Percentiles rank a stretch among this genome's conserved stretches.
These are phyloP conservation scores for Anagrus nilaparvatae DNA, from an alignment of 1,140 invertebrate species.

Conservation along the genomic window DNA sequence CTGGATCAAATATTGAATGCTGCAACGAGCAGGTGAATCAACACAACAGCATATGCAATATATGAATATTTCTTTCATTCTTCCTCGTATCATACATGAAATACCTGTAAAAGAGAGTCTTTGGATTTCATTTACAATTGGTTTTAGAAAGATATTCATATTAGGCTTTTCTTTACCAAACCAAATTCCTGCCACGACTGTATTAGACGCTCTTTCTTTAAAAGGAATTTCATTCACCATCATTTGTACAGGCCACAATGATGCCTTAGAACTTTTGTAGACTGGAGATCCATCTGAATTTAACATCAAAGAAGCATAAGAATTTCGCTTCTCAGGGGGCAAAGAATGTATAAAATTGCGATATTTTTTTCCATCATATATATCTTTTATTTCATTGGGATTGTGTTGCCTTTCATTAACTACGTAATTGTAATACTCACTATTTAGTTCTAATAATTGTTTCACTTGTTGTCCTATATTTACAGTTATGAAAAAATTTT, in stretches of 20 bases:
- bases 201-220: conserved; percentile 12
- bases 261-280: conserved; percentile 8
- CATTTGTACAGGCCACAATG: conserved; percentile 15
- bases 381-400: conserved; percentile 4
- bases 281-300: conserved; percentile 11
- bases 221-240: conserved; percentile 16
- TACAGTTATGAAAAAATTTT: conserved; percentile 12
- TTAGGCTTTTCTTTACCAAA: conserved; percentile 4
- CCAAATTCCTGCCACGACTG: conserved; percentile 6
- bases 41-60: conserved; percentile 1
- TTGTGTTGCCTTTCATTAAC: not conserved
- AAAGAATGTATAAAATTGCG: conserved; percentile 9
- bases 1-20: not conserved
- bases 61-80: not conserved
- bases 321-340: conserved; percentile 2
- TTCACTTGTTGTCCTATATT: conserved; percentile 5
- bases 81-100: not conserved
- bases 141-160: not conserved
- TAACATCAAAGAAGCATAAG: conserved; percentile 11
- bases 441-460: conserved; percentile 10
- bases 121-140: not conserved
- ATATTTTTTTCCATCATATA: conserved; percentile 13
- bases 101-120: not conserved
- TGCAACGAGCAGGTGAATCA: not conserved
- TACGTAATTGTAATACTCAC: conserved; percentile 9